phyloP scores from a whole-genome alignment of 2,888 invertebrate genomes.

The Drosophila niveifrons region DNA sequence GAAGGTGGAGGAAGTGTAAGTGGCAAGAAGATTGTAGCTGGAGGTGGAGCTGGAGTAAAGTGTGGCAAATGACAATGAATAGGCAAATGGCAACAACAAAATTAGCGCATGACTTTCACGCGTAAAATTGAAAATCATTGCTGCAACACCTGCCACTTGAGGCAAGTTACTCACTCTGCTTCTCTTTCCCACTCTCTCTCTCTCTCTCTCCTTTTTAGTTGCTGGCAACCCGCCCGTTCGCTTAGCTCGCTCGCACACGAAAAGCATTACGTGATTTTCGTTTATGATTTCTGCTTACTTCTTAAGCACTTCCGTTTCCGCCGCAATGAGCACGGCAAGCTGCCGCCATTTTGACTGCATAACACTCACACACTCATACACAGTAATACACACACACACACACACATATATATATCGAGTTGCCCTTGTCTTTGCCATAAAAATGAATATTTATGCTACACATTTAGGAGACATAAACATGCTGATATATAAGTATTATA shows the following conservation, averaged over 20 bases:
- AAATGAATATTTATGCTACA: constrained; percentile 79
- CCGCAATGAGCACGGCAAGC: constrained; percentile 61
- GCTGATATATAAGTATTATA: constrained; percentile 67
- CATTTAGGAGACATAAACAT: constrained; percentile 71
- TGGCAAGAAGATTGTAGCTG: too few relatives aligned
- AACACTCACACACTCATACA: constrained; percentile 27
- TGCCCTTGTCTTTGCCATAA: constrained; percentile 72
- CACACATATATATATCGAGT: constrained; percentile 11
- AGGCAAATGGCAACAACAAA: constrained; percentile 66
- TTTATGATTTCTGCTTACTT: constrained; percentile 81
- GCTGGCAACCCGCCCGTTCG: background rate
- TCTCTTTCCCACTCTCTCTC: constrained; percentile 1
- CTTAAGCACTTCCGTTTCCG: constrained; percentile 75
- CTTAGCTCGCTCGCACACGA: constrained; percentile 30
- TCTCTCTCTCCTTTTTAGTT: background rate
- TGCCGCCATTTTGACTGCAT: constrained; percentile 64
- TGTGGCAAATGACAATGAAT: constrained; percentile 78
- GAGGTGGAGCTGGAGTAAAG: constrained; percentile 20
- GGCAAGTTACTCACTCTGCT: constrained; percentile 26
- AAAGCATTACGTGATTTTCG: constrained; percentile 81
- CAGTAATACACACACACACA: constrained; percentile 10
- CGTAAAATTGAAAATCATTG: constrained; percentile 82
- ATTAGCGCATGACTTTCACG: constrained; percentile 80
- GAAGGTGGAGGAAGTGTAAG: background rate
- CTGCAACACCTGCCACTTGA: constrained; percentile 78